phyloP scores from a whole-genome alignment of 2,797 vertebrate genomes.

The Coluber constrictor region DNA sequence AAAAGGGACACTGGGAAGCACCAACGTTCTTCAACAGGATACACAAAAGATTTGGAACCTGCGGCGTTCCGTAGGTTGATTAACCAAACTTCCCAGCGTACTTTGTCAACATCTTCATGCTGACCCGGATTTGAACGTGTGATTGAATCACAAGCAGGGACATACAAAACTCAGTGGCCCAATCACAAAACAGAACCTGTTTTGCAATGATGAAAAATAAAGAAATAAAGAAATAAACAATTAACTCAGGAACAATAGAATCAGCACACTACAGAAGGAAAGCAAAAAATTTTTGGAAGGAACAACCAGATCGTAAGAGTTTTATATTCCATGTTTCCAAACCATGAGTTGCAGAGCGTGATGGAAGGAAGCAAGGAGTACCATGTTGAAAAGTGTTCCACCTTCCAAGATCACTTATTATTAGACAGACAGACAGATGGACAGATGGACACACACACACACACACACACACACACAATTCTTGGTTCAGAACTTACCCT shows the following conservation, averaged over 20 bases:
- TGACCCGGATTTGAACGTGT: background rate
- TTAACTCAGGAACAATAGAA: background rate
- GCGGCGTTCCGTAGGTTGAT: background rate
- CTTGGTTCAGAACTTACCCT: conserved; percentile 70
- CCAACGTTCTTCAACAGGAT: background rate
- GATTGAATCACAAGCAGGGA: background rate
- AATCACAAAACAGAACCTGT: background rate
- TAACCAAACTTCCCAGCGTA: too few relatives aligned
- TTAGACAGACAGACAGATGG: background rate
- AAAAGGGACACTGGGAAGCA: background rate
- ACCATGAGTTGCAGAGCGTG: background rate
- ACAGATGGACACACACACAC: too few relatives aligned
- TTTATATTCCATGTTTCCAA: background rate
- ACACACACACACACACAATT: background rate
- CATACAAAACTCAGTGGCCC: background rate
- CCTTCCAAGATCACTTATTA: background rate
- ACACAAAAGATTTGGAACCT: background rate
- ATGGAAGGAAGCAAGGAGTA: background rate
- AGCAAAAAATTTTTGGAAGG: background rate
- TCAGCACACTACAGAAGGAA: background rate
- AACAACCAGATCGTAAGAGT: background rate
- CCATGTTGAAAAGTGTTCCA: background rate
- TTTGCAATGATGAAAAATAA: background rate
- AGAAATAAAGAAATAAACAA: background rate
- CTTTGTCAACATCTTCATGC: background rate